Evolutionary conservation across 2,888 invertebrate species (phyloP).

Genomic region (Octonoba sinensis): DNA sequence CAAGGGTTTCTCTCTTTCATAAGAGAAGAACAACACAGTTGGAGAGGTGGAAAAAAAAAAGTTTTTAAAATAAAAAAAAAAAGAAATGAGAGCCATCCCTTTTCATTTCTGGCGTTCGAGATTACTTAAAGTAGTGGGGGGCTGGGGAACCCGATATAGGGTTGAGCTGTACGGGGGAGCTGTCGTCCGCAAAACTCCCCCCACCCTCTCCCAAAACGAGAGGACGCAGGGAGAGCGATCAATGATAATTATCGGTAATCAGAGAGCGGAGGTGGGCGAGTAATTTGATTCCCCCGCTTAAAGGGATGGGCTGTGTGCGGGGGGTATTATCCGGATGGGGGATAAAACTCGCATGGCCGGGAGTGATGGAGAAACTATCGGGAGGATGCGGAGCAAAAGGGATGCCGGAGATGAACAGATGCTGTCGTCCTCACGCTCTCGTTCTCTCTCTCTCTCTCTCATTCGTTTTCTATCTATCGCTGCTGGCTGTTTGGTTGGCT

Average conservation of each 20-base stretch:
- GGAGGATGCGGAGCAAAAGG: constrained; percentile 33
- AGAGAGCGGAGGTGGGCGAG: constrained; percentile 59
- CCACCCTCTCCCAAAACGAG: constrained; percentile 17
- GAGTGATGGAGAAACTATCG: constrained; percentile 44
- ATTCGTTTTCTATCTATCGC: neutral
- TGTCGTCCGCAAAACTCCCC: constrained; percentile 14
- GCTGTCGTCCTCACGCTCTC: constrained; percentile 56
- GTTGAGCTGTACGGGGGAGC: neutral
- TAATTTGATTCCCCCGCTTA: constrained; percentile 63
- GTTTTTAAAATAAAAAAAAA: constrained; percentile 8
- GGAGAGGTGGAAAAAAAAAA: constrained; percentile 10
- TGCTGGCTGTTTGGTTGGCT: constrained; percentile 19
- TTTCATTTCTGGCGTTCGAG: constrained; percentile 53
- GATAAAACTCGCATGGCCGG: constrained; percentile 39
- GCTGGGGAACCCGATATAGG: neutral
- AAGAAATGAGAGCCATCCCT: constrained; percentile 22
- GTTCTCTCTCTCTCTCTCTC: neutral
- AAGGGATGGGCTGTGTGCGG: constrained; percentile 11
- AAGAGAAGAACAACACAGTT: constrained; percentile 1
- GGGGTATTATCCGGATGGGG: constrained; percentile 1
- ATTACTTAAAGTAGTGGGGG: constrained; percentile 34
- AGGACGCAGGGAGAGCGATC: constrained; percentile 40
- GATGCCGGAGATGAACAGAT: constrained; percentile 56
- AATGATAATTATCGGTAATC: constrained; percentile 65
- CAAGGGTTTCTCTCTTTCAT: constrained; percentile 2